These are phyloP conservation scores for Chitala chitala DNA, from an alignment of 2,113 vertebrate species.

Conservation along the genomic window DNA sequence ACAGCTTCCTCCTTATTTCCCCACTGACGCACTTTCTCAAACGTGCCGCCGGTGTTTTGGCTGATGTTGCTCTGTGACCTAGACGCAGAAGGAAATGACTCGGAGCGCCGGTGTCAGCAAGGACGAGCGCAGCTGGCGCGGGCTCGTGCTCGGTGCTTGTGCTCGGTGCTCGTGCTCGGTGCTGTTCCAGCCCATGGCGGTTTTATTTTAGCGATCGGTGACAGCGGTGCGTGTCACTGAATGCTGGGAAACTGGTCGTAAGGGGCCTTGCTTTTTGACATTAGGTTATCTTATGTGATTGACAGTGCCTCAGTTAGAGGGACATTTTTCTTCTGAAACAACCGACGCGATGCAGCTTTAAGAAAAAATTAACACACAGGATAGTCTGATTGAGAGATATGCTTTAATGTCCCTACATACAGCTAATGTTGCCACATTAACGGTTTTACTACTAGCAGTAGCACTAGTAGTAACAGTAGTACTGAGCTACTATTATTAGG, in stretches of 20 bases:
- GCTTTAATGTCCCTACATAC: slow-evolving; percentile 18
- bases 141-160: too few relatives aligned
- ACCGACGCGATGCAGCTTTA: slow-evolving; percentile 59
- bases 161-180: too few relatives aligned
- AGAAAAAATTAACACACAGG: slow-evolving; percentile 50
- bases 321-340: slow-evolving; percentile 43
- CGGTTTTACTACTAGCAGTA: too few relatives aligned
- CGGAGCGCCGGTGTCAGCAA: too few relatives aligned
- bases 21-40: neutral
- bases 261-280: slow-evolving; percentile 57
- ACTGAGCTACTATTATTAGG: too few relatives aligned
- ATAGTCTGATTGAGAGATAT: slow-evolving; percentile 49
- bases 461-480: too few relatives aligned
- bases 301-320: slow-evolving; percentile 53
- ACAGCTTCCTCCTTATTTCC: neutral
- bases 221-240: slow-evolving; percentile 38
- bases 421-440: slow-evolving; percentile 23
- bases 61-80: neutral
- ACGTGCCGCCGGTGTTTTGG: neutral
- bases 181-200: too few relatives aligned
- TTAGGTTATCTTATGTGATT: slow-evolving; percentile 61
- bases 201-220: too few relatives aligned
- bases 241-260: slow-evolving; percentile 38
- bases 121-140: too few relatives aligned
- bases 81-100: neutral